phyloP scores from a whole-genome alignment of 2,113 vertebrate species.

The Bungarus multicinctus region DNA sequence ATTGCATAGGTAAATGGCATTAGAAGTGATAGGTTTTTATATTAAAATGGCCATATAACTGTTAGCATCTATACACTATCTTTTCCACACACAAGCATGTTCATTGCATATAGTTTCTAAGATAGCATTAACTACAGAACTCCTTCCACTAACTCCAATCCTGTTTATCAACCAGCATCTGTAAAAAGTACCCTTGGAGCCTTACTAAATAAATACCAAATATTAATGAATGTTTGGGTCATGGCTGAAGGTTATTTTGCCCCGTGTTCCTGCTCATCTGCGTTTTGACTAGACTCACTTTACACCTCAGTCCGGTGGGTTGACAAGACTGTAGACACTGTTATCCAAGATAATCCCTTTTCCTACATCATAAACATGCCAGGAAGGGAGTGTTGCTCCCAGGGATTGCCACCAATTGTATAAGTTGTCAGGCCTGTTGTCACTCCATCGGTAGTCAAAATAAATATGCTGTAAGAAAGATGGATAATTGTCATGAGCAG shows the following conservation, averaged over 20 bases:
- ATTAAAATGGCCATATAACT: background rate
- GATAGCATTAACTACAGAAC: background rate
- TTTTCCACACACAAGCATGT: background rate
- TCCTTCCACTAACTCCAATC: background rate
- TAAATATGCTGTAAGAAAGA: background rate
- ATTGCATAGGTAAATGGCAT: background rate
- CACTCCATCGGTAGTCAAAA: constrained; percentile 11
- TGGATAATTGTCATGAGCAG: constrained; percentile 13
- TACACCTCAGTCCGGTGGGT: constrained; percentile 8
- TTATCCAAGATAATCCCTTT: constrained; percentile 25
- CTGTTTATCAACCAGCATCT: background rate
- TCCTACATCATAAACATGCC: constrained; percentile 23
- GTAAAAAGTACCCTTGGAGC: constrained; percentile 15
- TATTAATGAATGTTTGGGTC: constrained; percentile 27
- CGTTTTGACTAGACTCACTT: constrained; percentile 37
- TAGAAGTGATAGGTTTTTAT: background rate
- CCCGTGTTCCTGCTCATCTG: constrained; percentile 21
- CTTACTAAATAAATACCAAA: constrained; percentile 36
- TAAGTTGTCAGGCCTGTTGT: constrained; percentile 44
- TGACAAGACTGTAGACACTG: constrained; percentile 39
- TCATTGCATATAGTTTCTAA: background rate
- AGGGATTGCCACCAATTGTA: constrained; percentile 15
- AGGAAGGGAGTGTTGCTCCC: background rate
- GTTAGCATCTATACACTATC: background rate
- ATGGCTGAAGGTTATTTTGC: constrained; percentile 23